phyloP scores from a whole-genome alignment of 2,113 vertebrate genomes.

The Grantiella picta region DNA sequence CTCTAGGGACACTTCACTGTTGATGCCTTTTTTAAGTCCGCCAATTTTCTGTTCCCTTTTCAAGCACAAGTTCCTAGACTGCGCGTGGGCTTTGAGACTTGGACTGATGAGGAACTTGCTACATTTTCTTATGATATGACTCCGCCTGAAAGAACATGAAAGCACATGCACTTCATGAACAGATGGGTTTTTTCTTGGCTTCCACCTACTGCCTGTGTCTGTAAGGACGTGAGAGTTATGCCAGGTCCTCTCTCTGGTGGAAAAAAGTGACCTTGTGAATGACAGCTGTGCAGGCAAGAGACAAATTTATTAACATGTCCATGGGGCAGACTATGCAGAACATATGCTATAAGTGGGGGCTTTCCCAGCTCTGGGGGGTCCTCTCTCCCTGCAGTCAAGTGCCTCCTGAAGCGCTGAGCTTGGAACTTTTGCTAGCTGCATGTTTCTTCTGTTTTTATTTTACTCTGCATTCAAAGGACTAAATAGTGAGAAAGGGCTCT shows the following conservation, averaged over 20 bases:
- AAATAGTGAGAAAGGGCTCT: conserved; percentile 3
- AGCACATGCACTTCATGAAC: neutral
- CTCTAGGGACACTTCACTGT: neutral
- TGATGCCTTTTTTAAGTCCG: neutral
- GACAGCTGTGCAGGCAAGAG: neutral
- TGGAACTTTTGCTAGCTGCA: neutral
- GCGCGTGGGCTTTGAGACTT: neutral
- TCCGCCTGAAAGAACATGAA: neutral
- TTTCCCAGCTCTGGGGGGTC: conserved; percentile 5
- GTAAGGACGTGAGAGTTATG: neutral
- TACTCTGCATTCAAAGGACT: conserved; percentile 22
- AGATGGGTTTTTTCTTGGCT: neutral
- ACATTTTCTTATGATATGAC: neutral
- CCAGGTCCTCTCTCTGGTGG: neutral
- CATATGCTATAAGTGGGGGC: neutral
- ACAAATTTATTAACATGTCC: neutral
- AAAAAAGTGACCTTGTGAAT: neutral
- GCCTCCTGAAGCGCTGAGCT: conserved; percentile 3
- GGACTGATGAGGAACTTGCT: neutral
- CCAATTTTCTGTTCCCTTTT: neutral
- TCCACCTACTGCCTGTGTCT: neutral
- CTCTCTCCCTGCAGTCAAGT: neutral
- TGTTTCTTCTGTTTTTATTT: conserved; percentile 49
- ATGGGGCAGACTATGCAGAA: neutral
- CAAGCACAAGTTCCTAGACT: neutral